Base-by-base conservation (phyloP, 2,797 vertebrate species). In the Paguma larvata region DNA sequence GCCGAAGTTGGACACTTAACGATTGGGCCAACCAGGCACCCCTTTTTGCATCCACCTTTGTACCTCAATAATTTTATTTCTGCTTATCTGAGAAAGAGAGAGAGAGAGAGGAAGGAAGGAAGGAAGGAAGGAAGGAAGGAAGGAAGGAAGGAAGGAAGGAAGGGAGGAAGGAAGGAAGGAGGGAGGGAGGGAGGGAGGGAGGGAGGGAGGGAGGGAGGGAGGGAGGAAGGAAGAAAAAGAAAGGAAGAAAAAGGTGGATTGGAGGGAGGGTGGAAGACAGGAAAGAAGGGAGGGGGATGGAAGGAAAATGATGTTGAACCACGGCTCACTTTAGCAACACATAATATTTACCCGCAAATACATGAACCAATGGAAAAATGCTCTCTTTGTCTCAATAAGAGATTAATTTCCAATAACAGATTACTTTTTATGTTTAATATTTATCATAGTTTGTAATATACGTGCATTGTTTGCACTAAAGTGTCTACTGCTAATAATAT, bases 381-480 rank as follows among this genome's bases (percentile, higher is more conserved):
- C 10, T 78, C 51, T 88, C 46, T 41, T 11, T 83, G 6, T 48
- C 11, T 91, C 85, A 85, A 25, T 27, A 87, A 89, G 38, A 89
- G 67, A 34, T 70, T 90, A n/a, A 86, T 89, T 94, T 48, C 19
- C 56, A 91, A 34, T 32, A 34, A 41, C 18, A 51, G 6, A 75
- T 97, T 80, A 79, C 38, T 48, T 70, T 94, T 79, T 46, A 56
- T 65, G 15, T 67, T 44, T 82, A 72, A 77, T 73, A 77, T 53
- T 59, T 77, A 78, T 46, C 51, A 85, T 56, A 34, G 32, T 78
- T 72, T 75, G 25, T 86, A 89, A 70, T 38, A 44, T 46, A 80
- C 77, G 65, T 92, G 5, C 73, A 9, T 13, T 70, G n/a, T 91
- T 96, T 83, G 91, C 53, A 59, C 88, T 44, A 41, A 87, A 78